Evolutionary conservation across 35 echinoderm and acorn worm species (phyloP), one percentile per base, ranked within the genome.

Genomic region (Lytechinus variegatus): DNA sequence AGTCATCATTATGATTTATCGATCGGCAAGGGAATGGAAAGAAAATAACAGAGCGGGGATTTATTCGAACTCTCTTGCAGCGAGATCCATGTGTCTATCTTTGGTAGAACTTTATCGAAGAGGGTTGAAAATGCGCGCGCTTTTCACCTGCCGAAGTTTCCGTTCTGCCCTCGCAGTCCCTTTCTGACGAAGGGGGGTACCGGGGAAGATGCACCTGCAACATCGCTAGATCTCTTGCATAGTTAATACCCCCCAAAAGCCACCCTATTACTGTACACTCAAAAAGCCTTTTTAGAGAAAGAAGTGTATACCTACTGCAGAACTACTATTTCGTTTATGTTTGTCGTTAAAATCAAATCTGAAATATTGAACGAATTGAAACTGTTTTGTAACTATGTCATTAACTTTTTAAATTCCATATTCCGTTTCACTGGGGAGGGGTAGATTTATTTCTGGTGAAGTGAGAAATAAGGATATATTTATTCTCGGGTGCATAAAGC

Each of bases 21-120:
- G 88, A 90, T 90, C 88, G 33, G 88, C 88, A 0, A 33, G 19
- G 66, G 27, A 90, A 90, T 90, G 33, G 88, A 90, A 90, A 90
- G 88, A 90, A 90, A 90, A 90, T 90, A 90, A 90, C 88, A 54
- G 52, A 90, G 88, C 27, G n/a, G 29, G 88, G 88, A 90, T 90
- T 90, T 90, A 90, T 90, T 79, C 66, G n/a, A 24, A n/a, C 66
- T 79, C 66, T 79, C 66, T 79, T 79, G 66, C 19, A 79, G 66
- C 66, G 66, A 79, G 19, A 79, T 79, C n/a, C 66, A 16, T 24
- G 7, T 79, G 66, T 79, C 66, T 79, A 79, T 19, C 66, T 79
- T 79, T 79, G n/a, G 16, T 79, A 7, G 4, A 79, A 19, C 21
- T 79, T 79, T 79, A 79, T 19, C n/a, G 66, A 79, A 79, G 66